Base-by-base conservation (phyloP, 2,113 vertebrate species). In the Alouatta palliata region DNA sequence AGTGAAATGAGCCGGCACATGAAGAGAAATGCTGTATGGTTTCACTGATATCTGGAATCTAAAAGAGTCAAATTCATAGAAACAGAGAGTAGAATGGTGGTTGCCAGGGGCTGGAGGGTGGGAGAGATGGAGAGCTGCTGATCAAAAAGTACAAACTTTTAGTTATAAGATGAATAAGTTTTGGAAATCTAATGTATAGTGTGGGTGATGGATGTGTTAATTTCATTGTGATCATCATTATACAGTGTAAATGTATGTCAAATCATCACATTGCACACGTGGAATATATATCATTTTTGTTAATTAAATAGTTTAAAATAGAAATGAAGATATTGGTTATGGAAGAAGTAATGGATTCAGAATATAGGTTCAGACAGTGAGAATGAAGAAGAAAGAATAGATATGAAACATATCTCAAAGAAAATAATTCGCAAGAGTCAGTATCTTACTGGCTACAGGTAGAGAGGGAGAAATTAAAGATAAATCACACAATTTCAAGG, bases 401-500 rank as follows among this genome's bases (percentile, higher is more conserved):
- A 47, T 89, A 81, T 75, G 88, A 54, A 47, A 71, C 30, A 49
- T 1, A 43, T 56, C 45, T 92, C 76, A 91, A 88, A 91, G 45
- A 40, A 88, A 87, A 79, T 56, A 83, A 66, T 45, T 37, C 16
- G 9, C 75, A 86, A 49, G 43, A 89, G 30, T 80, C 25, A 77
- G 35, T 82, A 89, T 85, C 43, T 90, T n/a, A 86, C 47, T 86
- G 56, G 20, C 37, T 94, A 20, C 45, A 89, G 61, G 32, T 21
- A 71, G 40, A 77, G 73, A 95, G 58, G 91, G 6, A 73, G 13
- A 87, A 93, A 96, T 84, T 84, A 52, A 82, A 56, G 64, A 76
- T 81, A 95, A 96, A 89, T 91, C 7, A 23, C 40, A 76, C 27
- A 86, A 70, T 94, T 93, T 94, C 30, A 91, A 68, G 73, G 17